These are phyloP conservation scores for Mactromeris polynyma DNA, from an alignment of 2,888 invertebrate genomes.

Conservation along the genomic window DNA sequence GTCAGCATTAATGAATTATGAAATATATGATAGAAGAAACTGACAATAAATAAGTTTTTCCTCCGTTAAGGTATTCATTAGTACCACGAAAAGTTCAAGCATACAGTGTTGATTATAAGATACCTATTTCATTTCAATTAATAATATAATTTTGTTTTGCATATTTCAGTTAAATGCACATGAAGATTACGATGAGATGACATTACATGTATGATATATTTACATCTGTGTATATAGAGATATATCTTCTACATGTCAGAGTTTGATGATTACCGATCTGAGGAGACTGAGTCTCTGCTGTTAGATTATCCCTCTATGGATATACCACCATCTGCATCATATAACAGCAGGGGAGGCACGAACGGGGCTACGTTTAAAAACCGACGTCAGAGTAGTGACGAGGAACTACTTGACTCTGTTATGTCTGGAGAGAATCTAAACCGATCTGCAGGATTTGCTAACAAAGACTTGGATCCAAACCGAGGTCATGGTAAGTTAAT, in stretches of 20 bases:
- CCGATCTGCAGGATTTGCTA: slow-evolving; percentile 56
- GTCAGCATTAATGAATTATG: too few species aligned
- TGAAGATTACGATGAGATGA: background rate
- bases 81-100: too few species aligned
- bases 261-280: slow-evolving; percentile 14
- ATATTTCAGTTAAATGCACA: background rate
- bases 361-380: slow-evolving; percentile 17
- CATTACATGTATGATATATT: background rate
- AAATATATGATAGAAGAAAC: too few species aligned
- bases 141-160: background rate
- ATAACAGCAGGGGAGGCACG: slow-evolving; percentile 34
- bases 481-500: slow-evolving; percentile 58
- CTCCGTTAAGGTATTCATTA: too few species aligned
- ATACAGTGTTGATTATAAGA: too few species aligned
- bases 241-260: slow-evolving; percentile 28
- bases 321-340: slow-evolving; percentile 32
- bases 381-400: slow-evolving; percentile 54
- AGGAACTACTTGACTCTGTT: slow-evolving; percentile 60
- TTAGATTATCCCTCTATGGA: slow-evolving; percentile 55
- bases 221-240: background rate
- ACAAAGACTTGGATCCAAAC: slow-evolving; percentile 58
- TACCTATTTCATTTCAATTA: too few species aligned
- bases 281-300: slow-evolving; percentile 62
- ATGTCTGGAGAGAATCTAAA: slow-evolving; percentile 54
- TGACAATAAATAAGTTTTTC: too few species aligned